Conservation (phyloP, 2,113 vertebrate species). For the Rhombomys opimus region DNA sequence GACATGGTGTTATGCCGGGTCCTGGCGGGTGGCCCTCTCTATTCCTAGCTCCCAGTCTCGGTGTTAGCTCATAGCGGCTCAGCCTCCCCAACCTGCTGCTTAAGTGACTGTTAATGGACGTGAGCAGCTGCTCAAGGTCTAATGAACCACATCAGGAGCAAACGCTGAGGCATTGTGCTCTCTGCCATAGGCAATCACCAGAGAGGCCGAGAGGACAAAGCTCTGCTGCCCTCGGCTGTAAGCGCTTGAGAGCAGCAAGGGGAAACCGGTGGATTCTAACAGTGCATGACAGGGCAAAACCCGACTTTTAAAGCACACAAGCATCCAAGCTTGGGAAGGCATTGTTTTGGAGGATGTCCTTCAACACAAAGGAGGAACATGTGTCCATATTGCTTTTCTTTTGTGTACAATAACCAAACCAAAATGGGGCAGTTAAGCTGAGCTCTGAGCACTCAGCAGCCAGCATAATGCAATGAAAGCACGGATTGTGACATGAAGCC, state of each 20-base stretch:
- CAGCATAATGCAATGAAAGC: neutral
- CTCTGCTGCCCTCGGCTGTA: constrained; percentile 38
- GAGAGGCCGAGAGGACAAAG: neutral
- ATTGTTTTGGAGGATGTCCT: neutral
- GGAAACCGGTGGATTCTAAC: neutral
- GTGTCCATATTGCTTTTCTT: neutral
- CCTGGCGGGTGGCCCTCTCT: neutral
- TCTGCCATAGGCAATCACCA: neutral
- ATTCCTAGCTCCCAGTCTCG: neutral
- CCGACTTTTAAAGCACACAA: neutral
- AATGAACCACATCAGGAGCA: constrained; percentile 26
- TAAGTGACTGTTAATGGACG: constrained; percentile 60
- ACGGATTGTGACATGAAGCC: neutral
- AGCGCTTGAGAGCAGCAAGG: neutral
- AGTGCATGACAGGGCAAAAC: neutral
- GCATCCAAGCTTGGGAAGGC: neutral
- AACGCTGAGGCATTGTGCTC: neutral
- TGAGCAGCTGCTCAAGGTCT: constrained; percentile 61
- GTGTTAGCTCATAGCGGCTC: neutral
- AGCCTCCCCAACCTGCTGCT: constrained; percentile 51
- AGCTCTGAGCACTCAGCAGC: neutral
- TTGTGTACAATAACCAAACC: neutral
- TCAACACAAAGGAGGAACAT: neutral
- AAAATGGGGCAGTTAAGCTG: neutral
- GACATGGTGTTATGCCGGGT: neutral